Percentiles rank a stretch among this genome's conserved stretches.
phyloP scores from a whole-genome alignment of 1,140 invertebrate genomes.

The Ditylenchus dipsaci region DNA sequence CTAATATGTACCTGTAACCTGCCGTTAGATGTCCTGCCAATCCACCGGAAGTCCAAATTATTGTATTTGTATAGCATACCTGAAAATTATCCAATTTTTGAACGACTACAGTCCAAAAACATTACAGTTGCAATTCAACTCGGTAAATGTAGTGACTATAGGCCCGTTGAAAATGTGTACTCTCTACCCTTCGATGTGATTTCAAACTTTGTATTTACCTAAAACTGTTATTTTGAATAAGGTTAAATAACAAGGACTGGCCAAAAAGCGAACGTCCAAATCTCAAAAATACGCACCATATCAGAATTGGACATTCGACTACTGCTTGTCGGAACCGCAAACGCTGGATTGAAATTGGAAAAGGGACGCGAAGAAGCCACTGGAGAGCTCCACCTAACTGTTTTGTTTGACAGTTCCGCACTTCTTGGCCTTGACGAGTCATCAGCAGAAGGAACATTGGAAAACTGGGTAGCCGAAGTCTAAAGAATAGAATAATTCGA shows the following conservation, averaged over 20 bases:
- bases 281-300: background rate
- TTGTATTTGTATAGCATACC: background rate
- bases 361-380: background rate
- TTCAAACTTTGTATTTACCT: no score
- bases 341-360: background rate
- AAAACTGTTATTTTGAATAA: no score
- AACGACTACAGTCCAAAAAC: no score
- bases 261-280: no score
- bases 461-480: background rate
- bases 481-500: background rate
- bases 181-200: no score
- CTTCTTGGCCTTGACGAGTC: background rate
- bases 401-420: background rate
- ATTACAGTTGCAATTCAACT: background rate
- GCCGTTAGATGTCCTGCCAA: no score
- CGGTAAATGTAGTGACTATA: background rate
- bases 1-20: no score
- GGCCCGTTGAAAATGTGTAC: no score
- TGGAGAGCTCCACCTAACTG: slow-evolving; percentile 1
- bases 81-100: no score
- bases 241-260: no score
- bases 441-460: background rate
- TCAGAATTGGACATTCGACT: background rate
- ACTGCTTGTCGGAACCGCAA: background rate
- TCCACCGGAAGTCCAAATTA: background rate